Conservation (phyloP, 2,797 vertebrate species). For the Spinus olivaceus region DNA sequence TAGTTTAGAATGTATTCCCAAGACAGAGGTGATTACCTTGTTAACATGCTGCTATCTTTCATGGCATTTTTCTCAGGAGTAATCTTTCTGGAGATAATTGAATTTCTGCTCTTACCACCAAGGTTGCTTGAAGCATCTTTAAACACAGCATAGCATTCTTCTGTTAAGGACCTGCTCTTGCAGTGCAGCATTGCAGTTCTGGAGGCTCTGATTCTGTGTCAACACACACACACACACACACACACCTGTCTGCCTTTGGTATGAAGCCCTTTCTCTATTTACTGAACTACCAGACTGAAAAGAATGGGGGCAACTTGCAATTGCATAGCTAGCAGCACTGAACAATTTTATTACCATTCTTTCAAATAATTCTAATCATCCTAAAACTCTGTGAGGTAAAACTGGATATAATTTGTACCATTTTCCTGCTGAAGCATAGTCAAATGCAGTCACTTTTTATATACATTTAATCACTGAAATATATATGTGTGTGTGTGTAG, state of each 20-base stretch:
- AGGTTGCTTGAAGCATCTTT: not conserved
- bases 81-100: not conserved
- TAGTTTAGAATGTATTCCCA: not conserved
- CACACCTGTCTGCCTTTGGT: not conserved
- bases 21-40: not conserved
- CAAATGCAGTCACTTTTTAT: not conserved
- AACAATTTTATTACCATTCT: not conserved
- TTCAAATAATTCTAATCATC: not conserved
- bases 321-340: not conserved
- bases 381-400: not conserved
- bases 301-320: not conserved
- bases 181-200: not conserved
- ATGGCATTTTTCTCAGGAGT: not conserved
- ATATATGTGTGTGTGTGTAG: not conserved
- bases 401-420: not conserved
- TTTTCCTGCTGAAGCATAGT: not conserved
- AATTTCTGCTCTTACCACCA: not conserved
- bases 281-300: not conserved
- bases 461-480: not conserved
- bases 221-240: fast-evolving
- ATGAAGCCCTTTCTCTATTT: not conserved
- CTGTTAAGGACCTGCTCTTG: not conserved
- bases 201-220: not conserved
- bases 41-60: not conserved
- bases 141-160: not conserved